Evolutionary conservation across 2,888 invertebrate genomes (phyloP).

Genomic region (Acanthosepion pharaonis): DNA sequence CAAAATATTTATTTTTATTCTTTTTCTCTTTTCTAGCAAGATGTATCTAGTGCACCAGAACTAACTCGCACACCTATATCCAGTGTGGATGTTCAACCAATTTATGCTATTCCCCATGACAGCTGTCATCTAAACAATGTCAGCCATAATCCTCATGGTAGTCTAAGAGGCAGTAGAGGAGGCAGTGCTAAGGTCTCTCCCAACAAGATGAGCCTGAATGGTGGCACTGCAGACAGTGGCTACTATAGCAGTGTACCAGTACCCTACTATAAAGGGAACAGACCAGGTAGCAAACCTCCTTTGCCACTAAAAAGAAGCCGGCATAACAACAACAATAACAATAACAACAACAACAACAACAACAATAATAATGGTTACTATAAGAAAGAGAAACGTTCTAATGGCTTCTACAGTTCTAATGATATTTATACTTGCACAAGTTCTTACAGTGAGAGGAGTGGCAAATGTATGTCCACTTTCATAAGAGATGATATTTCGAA

Average conservation of each 20-base stretch:
- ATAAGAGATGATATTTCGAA: slow-evolving; percentile 59
- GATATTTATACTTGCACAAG: slow-evolving; percentile 69
- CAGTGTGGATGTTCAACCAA: not conserved
- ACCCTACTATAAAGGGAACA: slow-evolving; percentile 56
- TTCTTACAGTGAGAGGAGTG: slow-evolving; percentile 67
- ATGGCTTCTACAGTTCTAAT: slow-evolving; percentile 61
- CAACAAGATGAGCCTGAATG: slow-evolving; percentile 53
- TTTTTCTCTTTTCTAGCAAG: slow-evolving; percentile 36
- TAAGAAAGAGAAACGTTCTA: slow-evolving; percentile 67
- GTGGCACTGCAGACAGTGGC: slow-evolving; percentile 54
- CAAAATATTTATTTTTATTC: not conserved
- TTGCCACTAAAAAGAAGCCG: slow-evolving; percentile 55
- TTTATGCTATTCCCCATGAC: slow-evolving; percentile 45
- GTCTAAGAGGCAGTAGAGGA: not conserved
- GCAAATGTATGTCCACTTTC: slow-evolving; percentile 65
- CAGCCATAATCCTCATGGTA: slow-evolving; percentile 50
- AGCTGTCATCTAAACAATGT: slow-evolving; percentile 50
- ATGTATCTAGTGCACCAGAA: not conserved
- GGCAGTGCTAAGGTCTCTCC: slow-evolving; percentile 53
- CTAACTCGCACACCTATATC: slow-evolving; percentile 8
- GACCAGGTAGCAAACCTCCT: slow-evolving; percentile 55
- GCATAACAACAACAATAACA: slow-evolving; percentile 49
- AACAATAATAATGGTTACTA: slow-evolving; percentile 60
- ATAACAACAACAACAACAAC: slow-evolving; percentile 50
- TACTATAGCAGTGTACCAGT: slow-evolving; percentile 68